Evolutionary conservation across 2,797 vertebrate species (phyloP), one percentile per base, ranked within the genome.

Genomic region (Platalea minor): DNA sequence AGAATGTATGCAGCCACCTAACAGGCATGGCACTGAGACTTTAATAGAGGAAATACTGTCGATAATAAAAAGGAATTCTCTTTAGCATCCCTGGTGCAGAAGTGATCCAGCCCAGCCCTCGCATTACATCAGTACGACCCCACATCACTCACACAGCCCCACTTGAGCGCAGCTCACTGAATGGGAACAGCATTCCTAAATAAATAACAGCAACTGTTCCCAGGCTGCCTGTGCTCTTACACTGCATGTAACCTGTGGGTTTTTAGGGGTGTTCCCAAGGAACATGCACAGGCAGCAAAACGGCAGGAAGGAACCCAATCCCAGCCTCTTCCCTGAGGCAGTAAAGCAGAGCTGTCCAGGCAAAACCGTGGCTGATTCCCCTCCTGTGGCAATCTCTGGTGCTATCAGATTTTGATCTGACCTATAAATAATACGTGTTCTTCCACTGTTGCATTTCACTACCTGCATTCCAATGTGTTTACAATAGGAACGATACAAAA

Each of bases 261-360:
- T 50, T 86, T 61, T 51, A 59, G 16, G 26, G 13, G 6, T 5
- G 7, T 28, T 35, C 37, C 45, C 31, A 77, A 85, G 7, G 26
- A 88, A 83, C 3, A 83, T 59, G 7, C 15, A 87, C 5, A n/a
- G 31, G 28, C 11, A 72, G 61, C 21, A 78, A 56, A 89, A 26
- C 50, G 81, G 43, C 31, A 63, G 37, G 13, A 89, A 45, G 43
- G n/a, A 9, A 57, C 3, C 2, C 10, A 57, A 50, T 24, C 19
- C 28, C 29, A 39, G 12, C 21, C 24, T 81, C 37, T 75, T 75
- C 9, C 56, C 31, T 33, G 20, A 7, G 5, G 1, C 19, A 5
- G 2, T 7, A 65, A 43, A 69, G 25, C 43, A 64, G 23, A 79
- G 20, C 23, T 7, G 4, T 41, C 19, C 0, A 0, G 18, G 13